Evolutionary conservation across 2,888 invertebrate species (phyloP), one percentile per base, ranked within the genome.

Genomic region (Resseliella maxima): DNA sequence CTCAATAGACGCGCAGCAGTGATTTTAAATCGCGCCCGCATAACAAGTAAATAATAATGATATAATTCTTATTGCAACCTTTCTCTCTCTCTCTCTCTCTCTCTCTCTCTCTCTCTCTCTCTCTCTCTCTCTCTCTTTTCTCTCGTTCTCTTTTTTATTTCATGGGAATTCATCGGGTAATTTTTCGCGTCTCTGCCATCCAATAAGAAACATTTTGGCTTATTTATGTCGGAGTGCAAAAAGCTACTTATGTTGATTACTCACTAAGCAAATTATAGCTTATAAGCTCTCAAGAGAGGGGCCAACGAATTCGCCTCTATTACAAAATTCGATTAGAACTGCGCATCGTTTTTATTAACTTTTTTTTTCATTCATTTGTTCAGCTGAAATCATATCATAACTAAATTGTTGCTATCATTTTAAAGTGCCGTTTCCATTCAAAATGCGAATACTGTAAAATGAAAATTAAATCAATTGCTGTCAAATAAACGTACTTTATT

Each of bases 231-330:
- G 31, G n/a, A n/a, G 31, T 0, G 59, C 31, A 72, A 72, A 72
- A 72, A 72, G 27, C 72, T 72, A 31, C 72, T 72, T 72, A 72
- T 31, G 3, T 72, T 72, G 72, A 72, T 72, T 72, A 72, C 72
- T 31, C 2, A 31, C 72, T 72, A 72, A 72, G 72, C 27, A 72
- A 72, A 72, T 72, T 72, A 31, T 35, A 1, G n/a, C 31, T 35
- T 35, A 31, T 72, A 72, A 72, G 72, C 31, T 18, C 15, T 8
- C 10, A 31, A 35, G 12, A 12, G 24, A 50, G 2, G 46, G 18
- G 46, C 59, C 5, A 50, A 50, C 50, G n/a, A 41, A 41, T 50
- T 59, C 18, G 72, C 31, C 18, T n/a, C 31, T 31, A 72, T 15
- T 18, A 15, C 27, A 1, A 31, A 72, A 72, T 72, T 27, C 72